These are phyloP conservation scores for Eupelmus urozonus DNA, from an alignment of 2,888 invertebrate species.

Conservation along the genomic window DNA sequence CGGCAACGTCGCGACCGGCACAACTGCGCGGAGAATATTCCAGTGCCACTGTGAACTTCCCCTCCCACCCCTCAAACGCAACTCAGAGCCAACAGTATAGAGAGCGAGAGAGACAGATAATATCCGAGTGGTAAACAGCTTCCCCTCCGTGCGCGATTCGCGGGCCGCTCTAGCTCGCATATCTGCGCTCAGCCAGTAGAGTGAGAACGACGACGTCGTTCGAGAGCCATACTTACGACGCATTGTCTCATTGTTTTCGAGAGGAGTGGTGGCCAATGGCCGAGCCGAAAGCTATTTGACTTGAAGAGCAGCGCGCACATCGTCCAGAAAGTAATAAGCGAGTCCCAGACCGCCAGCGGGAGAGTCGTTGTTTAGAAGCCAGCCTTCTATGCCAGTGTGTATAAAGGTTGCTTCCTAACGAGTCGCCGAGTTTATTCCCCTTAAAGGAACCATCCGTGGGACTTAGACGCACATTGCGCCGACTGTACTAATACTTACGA, in stretches of 20 bases:
- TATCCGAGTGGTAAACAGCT: neutral
- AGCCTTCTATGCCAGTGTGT: slow-evolving; percentile 95
- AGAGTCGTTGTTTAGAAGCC: slow-evolving; percentile 40
- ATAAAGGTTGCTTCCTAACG: slow-evolving; percentile 84
- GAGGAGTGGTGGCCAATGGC: slow-evolving; percentile 61
- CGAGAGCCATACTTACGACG: neutral
- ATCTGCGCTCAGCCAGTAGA: neutral
- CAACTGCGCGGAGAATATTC: slow-evolving; percentile 63
- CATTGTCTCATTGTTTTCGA: neutral
- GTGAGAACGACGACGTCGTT: neutral
- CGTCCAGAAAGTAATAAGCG: neutral
- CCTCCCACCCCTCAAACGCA: slow-evolving; percentile 7
- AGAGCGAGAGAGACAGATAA: too few relatives aligned
- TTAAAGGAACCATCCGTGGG: too few relatives aligned
- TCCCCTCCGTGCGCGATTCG: too few relatives aligned
- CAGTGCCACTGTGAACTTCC: slow-evolving; percentile 45
- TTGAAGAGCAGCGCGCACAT: slow-evolving; percentile 10
- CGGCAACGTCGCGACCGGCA: too few relatives aligned
- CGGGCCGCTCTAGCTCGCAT: neutral
- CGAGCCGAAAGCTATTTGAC: slow-evolving; percentile 53
- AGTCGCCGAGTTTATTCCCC: slow-evolving; percentile 9
- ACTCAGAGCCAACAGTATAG: too few relatives aligned
- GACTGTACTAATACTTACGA: neutral
- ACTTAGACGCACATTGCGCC: too few relatives aligned
- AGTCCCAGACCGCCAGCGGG: too few relatives aligned